Base-by-base conservation (phyloP, 2,113 vertebrate species). In the Scomber colias region DNA sequence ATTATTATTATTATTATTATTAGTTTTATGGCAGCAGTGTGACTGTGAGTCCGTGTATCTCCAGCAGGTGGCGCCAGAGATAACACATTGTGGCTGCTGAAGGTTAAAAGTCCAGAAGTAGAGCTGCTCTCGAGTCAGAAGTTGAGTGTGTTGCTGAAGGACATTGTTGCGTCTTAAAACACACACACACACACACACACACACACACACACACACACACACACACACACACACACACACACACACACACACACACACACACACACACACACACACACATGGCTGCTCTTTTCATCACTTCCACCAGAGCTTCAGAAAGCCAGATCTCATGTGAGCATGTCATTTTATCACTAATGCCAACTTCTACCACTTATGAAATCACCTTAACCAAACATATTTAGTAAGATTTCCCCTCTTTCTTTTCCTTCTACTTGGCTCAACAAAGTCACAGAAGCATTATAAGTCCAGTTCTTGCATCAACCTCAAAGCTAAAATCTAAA, bases 21-120 rank as follows among this genome's bases (percentile, higher is more conserved):
- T 27, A 27, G 24, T 27, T 27, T 27, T 3, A 27, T 40, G 54
- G 3, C 27, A 44, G 57, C 4, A 11, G 16, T 11, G 56, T 49
- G 44, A 27, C 9, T 5, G 35, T 50, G 3, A 9, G 2, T 1
- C 9, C 0, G 5, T 50, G 45, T 50, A 6, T 1, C 13, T 51
- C 40, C 78, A 77, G 31, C 5, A 73, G 83, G 48, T 73, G 74
- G 78, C 3, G 69, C 35, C 59, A 65, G 55, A 80, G 77, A 53
- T n/a, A 2, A 9, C 14, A 9, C 14, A 50, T 3, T 69, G 78
- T 8, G 27, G 15, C 31, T 8, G 17, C 13, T 4, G 21, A 30
- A 48, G 21, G 10, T 17, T 60, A 4, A 45, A 44, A 15, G 4
- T 40, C 46, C 16, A 3, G 2, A 24, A 60, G n/a, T 2, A 48